Base-by-base conservation (phyloP, 2,888 invertebrate genomes). In the Erebia ligea region DNA sequence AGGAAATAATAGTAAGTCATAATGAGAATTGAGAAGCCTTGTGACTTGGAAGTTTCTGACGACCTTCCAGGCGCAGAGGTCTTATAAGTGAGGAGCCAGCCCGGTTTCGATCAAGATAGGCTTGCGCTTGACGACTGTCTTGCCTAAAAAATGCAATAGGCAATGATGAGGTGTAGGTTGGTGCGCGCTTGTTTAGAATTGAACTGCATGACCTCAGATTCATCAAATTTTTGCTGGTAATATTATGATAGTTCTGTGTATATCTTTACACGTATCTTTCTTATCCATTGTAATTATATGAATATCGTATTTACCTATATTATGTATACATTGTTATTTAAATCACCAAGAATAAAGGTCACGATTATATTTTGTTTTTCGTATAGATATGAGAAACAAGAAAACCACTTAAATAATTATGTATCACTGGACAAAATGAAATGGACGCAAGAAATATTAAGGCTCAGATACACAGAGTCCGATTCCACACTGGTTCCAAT, bases 401-500 rank as follows among this genome's bases (percentile, higher is more conserved):
- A 21, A 62, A 62, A 34, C 34, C 54, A 52, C 17, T 63, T 25
- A 63, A 63, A 63, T 63, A 63, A 63, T 63, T 50, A 34, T 63
- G 17, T 64, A 52, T 64, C 64, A 64, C 64, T 64, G 64, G 64
- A 64, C 64, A 34, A 64, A 64, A 62, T 52, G 17, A 64, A 64
- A 64, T 64, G 64, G 54, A 64, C 54, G 64, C 64, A 64, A 64
- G 19, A 48, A 48, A 25, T 48, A 21, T 45, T 48, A 21, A 13
- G 62, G 45, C 42, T 62, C 45, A 8, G 42, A 40, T 9, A 40
- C 61, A 42, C 42, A 19, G 13, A 21, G 5, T 9, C 1, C 48
- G 62, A 21, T 48, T 42, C 61, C n/a, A 42, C 11, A 5, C 5
- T 17, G 40, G 42, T 61, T 61, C 10, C n/a, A 5, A 42, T 19